A percentile compares a stretch with the other conserved stretches of the same genome.
Evolutionary conservation across 2,888 invertebrate genomes (phyloP).

Genomic region (Sminthurides aquaticus): DNA sequence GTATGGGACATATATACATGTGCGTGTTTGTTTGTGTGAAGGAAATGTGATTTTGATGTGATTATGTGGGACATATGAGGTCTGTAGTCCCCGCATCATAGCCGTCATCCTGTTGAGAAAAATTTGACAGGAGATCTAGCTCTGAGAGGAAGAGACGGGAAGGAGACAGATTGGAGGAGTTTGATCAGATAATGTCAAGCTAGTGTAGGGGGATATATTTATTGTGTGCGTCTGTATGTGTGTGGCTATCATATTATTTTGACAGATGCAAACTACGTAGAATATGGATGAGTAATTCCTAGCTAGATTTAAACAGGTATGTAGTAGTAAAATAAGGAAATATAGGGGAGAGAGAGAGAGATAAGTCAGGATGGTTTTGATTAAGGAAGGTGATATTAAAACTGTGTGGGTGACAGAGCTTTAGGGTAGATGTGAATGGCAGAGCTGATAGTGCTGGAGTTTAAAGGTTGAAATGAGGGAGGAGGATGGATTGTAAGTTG

Average conservation of each 20-base stretch:
- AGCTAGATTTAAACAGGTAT: too few relatives aligned
- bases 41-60: not conserved
- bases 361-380: too few relatives aligned
- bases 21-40: not conserved
- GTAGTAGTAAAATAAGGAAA: too few relatives aligned
- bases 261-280: not conserved
- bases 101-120: not conserved
- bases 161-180: constrained; percentile 3
- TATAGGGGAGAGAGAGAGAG: too few relatives aligned
- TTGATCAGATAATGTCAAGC: constrained; percentile 1
- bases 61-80: not conserved
- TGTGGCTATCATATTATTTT: constrained; percentile 4
- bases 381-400: too few relatives aligned
- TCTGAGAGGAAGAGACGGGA: not conserved
- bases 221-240: not conserved
- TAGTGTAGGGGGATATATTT: not conserved
- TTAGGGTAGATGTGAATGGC: too few relatives aligned
- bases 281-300: not conserved
- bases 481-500: too few relatives aligned
- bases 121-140: constrained; percentile 2
- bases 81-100: not conserved
- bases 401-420: too few relatives aligned
- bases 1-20: not conserved
- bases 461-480: too few relatives aligned
- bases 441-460: too few relatives aligned